Base-by-base conservation (phyloP, 1,140 invertebrate genomes). In the Pseudoatta argentina region DNA sequence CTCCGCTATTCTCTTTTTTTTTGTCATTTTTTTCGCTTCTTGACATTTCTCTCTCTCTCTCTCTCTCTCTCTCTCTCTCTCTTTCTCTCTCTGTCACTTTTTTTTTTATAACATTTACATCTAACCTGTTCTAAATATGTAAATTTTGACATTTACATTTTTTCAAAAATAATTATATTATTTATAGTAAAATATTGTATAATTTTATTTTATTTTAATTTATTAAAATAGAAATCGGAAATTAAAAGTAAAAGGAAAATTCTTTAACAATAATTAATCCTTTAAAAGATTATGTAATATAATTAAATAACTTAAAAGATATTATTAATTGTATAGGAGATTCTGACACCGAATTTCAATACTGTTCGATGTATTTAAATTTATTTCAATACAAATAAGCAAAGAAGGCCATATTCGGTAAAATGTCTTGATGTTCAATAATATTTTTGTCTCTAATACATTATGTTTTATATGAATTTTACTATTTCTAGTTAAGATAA, bases 1-100 rank as follows among this genome's bases (percentile, higher is more conserved):
- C 77, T 79, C 61, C 67, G 30, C 69, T 86, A 51, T 57, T 72
- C 75, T 64, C 14, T 75, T 82, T 82, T 85, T 85, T 82, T 76
- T 27, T 27, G n/a, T 71, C 10, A 1, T 21, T 78, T 77, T 77
- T 86, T 72, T 81, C 30, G 61, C 69, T 67, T 71, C 63, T 75
- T 44, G 8, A 81, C 10, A 44, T 44, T 0, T 66, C 59, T 66
- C 59, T 69, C 7, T 44, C 87, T 79, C 8, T 39, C 34, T 34
- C 30, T 44, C 0, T 66, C 59, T 66, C 59, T 67, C 7, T 55
- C 86, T 79, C 3, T 39, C 8, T 39, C 34, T 34, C 30, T 44
- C 0, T 66, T 55, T 66, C 59, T 67, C 7, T 55, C 86, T 79
- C 3, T 39, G 30, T 30, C 16, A 64, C n/a, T 34, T 6, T 82